phyloP scores from a whole-genome alignment of 2,113 vertebrate species.

The Oreochromis tanganicae region DNA sequence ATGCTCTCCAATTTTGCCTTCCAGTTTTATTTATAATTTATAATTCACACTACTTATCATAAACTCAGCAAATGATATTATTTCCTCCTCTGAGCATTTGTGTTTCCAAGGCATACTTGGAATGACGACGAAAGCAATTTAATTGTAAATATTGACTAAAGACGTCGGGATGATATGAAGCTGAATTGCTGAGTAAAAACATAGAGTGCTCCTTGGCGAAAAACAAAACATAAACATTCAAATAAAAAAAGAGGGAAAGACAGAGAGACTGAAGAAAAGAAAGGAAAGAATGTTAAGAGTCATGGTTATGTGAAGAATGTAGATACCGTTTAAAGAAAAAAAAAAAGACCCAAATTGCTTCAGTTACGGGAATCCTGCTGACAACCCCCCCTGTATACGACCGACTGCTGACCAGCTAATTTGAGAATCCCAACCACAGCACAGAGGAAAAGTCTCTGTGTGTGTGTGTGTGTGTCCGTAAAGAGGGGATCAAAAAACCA shows the following conservation, averaged over 20 bases:
- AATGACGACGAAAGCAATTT: neutral
- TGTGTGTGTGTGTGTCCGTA: neutral
- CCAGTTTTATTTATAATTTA: neutral
- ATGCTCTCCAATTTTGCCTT: neutral
- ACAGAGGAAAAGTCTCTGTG: constrained; percentile 6
- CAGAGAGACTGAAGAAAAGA: neutral
- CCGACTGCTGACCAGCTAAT: constrained; percentile 61
- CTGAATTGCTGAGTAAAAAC: neutral
- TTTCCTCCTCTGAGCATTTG: neutral
- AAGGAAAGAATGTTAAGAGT: constrained; percentile 46
- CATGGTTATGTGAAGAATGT: constrained; percentile 67
- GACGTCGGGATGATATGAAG: neutral
- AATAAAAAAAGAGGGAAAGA: neutral
- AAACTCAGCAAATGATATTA: neutral
- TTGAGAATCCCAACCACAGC: constrained; percentile 58
- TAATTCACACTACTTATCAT: neutral
- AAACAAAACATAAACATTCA: neutral
- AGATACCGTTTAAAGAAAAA: constrained; percentile 21
- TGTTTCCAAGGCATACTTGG: neutral
- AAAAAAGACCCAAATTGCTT: constrained; percentile 36
- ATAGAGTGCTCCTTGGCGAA: neutral
- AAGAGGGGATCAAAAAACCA: neutral
- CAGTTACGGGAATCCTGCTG: constrained; percentile 60
- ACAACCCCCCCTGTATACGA: constrained; percentile 42
- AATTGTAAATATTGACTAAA: neutral